These are phyloP conservation scores for Sebastes wilsoni DNA, from an alignment of 2,797 vertebrate genomes.

Conservation along the genomic window DNA sequence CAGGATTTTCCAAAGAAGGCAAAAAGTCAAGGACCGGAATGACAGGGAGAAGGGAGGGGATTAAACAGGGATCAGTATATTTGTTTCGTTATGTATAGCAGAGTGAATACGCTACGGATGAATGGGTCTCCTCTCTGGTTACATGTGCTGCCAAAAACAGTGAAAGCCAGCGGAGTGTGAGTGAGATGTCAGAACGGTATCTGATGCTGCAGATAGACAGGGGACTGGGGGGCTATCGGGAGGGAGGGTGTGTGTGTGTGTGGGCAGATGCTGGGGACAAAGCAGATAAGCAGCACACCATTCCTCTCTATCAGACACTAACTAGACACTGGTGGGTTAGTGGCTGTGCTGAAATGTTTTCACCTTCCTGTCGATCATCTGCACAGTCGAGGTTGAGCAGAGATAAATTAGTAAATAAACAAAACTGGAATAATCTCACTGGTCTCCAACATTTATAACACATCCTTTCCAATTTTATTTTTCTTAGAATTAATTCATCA, in stretches of 20 bases:
- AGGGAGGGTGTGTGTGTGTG: not conserved
- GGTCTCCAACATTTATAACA: not conserved
- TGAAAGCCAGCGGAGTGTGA: slow-evolving; percentile 33
- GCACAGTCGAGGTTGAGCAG: not conserved
- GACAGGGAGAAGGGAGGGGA: slow-evolving; percentile 65
- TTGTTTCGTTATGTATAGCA: slow-evolving; percentile 66
- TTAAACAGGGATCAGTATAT: slow-evolving; percentile 78
- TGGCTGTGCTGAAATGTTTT: slow-evolving; percentile 26
- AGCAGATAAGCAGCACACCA: slow-evolving; percentile 62
- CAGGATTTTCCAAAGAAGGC: slow-evolving; percentile 61
- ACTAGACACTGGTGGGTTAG: slow-evolving; percentile 36
- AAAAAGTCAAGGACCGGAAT: slow-evolving; percentile 62
- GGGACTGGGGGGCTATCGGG: slow-evolving; percentile 33
- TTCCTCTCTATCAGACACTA: slow-evolving; percentile 60
- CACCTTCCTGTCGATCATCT: slow-evolving; percentile 12
- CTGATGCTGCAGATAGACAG: slow-evolving; percentile 61
- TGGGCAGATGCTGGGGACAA: slow-evolving; percentile 42
- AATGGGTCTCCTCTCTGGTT: slow-evolving; percentile 55
- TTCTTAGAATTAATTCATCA: not conserved
- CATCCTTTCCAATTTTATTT: not conserved
- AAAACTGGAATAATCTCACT: not conserved
- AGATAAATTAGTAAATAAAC: not conserved
- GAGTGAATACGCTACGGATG: slow-evolving; percentile 60
- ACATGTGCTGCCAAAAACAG: slow-evolving; percentile 55
- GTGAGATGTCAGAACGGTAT: slow-evolving; percentile 58